Evolutionary conservation across 1,140 invertebrate genomes (phyloP), one percentile per base, ranked within the genome.

Genomic region (Saxidomus purpurata): DNA sequence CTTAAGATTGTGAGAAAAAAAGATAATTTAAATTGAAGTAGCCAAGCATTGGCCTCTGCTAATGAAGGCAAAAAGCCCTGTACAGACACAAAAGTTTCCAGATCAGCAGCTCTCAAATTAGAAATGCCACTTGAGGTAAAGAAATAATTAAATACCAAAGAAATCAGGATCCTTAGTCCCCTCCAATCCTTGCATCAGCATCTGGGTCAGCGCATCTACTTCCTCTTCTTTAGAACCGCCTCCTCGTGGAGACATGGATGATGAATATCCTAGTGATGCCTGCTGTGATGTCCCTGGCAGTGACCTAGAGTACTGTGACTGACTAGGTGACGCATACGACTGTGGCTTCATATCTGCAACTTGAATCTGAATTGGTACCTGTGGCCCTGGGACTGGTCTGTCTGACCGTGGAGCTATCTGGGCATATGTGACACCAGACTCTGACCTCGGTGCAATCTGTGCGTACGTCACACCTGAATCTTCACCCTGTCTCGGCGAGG

Each of bases 161-260:
- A 97, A 97, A 93, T 98, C 97, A 40, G 97, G 97, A 95, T 98
- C 97, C 93, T 96, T 96, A 79, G 97, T 95, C 22, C 96, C 97
- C 93, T 98, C 97, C 97, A 98, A 98, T 82, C 97, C 97, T 94
- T 98, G 96, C 19, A 99, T 98, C 36, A 99, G 96, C 19, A 99
- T 96, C 96, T 98, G 97, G 28, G 98, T 98, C 19, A 99, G 96
- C 82, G 97, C 98, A 95, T 99, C 98, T 11, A 99, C 98, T 96
- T 98, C 98, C 91, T 97, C 97, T 95, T 98, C 97, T 55, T 95
- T 94, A 61, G 74, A 63, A n/a, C 11, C 28, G 1, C 86, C 80
- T 43, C 28, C 71, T 34, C 52, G 31, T 31, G 52, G 43, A 1
- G 74, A 86, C 47, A 69, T 31, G 36, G 83, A 86, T 8, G 84